Evolutionary conservation across 2,797 vertebrate genomes (phyloP), one percentile per base, ranked within the genome.

Genomic region (Spinus pinus): DNA sequence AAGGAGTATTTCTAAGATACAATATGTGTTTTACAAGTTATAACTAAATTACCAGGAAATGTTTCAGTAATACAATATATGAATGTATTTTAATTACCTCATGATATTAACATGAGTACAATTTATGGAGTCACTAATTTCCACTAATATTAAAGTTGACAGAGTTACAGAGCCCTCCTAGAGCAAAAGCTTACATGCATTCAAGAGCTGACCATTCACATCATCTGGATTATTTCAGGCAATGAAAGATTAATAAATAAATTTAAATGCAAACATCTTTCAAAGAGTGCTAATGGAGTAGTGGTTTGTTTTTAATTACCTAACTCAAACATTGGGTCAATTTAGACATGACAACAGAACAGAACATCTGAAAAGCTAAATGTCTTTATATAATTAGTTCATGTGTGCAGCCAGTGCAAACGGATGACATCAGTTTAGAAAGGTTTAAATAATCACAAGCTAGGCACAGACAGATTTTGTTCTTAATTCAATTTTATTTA

Each of bases 401-500:
- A 50, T 5, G n/a, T 3, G 16, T 70, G 39, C 73, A 87, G 72
- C 28, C 69, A 87, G 28, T 44, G 37, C 39, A 86, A 90, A 85
- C 7, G 51, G 27, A 81, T 39, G 62, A 62, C 67, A 89, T 23
- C 64, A 77, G 8, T 25, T 80, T 35, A 75, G 46, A 47, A 22
- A 42, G 25, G 33, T 74, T 94, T 71, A 86, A 95, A 94, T 77
- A 93, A 97, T 16, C 77, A 96, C 39, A 24, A 93, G 77, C 41
- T 87, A 93, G 82, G 56, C 87, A 93, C 28, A 85, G 57, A 69
- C 57, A 81, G 87, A 64, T 89, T 91, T 88, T 90, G 60, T 92
- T 96, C 91, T 87, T 78, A 95, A 93, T 92, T 97, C 79, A 94
- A 93, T 94, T 97, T 97, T 98, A 97, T 95, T 97, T 96, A 94